Conservation (phyloP, 2,113 vertebrate genomes). For the Cnemophilus loriae region DNA sequence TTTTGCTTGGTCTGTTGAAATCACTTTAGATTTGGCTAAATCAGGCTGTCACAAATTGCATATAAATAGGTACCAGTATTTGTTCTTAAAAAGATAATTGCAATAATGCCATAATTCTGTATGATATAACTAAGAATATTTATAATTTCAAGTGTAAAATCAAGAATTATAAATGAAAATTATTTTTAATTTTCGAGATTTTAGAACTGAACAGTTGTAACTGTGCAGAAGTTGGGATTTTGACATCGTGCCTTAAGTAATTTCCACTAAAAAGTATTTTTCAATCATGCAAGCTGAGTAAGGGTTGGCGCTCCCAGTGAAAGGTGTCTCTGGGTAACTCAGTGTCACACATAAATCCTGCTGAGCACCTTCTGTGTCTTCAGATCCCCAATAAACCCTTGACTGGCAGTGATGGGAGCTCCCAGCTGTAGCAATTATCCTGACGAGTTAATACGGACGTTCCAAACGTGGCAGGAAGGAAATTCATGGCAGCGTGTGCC, state of each 20-base stretch:
- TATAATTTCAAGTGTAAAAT: neutral
- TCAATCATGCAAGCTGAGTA: neutral
- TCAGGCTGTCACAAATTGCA: neutral
- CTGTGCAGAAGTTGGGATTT: neutral
- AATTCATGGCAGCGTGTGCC: neutral
- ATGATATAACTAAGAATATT: neutral
- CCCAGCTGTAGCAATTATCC: conserved; percentile 41
- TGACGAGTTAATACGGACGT: conserved; percentile 12
- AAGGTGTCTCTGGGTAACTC: neutral
- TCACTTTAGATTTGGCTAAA: neutral
- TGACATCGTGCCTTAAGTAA: neutral
- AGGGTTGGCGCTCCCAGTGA: neutral
- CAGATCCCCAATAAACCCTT: neutral
- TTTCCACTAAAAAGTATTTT: neutral
- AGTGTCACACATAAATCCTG: neutral
- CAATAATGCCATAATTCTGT: neutral
- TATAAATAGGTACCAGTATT: neutral
- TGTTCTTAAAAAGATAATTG: neutral
- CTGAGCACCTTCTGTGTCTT: neutral
- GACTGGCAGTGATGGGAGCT: neutral
- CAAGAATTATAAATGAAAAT: neutral
- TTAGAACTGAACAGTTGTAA: neutral
- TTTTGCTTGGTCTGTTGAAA: neutral
- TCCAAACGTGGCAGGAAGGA: neutral
- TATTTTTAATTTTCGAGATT: neutral